Conservation (phyloP, 2,888 invertebrate genomes). For the Tholera decimalis region DNA sequence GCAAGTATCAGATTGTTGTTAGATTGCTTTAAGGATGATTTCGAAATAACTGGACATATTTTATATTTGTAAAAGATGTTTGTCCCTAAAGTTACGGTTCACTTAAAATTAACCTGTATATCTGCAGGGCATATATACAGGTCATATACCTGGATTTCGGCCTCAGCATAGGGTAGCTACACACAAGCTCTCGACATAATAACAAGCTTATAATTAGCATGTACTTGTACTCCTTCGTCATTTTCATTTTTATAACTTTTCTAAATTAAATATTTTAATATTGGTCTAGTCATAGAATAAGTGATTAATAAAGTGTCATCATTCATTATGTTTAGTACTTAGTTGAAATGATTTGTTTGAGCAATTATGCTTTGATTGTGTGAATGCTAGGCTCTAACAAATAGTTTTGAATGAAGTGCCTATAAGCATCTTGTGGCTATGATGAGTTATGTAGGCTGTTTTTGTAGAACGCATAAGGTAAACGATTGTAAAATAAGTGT, state of each 20-base stretch:
- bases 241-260: conserved; percentile 27
- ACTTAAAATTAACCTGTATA: background rate
- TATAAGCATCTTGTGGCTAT: conserved; percentile 27
- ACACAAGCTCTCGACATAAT: conserved; percentile 32
- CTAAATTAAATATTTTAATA: conserved; percentile 42
- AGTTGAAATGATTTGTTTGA: conserved; percentile 28
- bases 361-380: conserved; percentile 40
- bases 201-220: conserved; percentile 36
- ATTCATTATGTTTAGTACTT: conserved; percentile 38
- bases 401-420: conserved; percentile 33
- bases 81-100: no score
- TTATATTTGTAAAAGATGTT: background rate
- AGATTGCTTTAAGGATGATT: background rate
- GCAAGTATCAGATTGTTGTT: no score
- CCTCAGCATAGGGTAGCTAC: conserved; percentile 3
- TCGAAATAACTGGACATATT: background rate
- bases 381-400: conserved; percentile 34
- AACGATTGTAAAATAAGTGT: background rate
- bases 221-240: conserved; percentile 31
- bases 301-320: conserved; percentile 43
- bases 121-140: no score
- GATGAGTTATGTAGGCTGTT: conserved; percentile 23
- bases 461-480: conserved; percentile 7
- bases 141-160: background rate
- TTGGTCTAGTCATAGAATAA: conserved; percentile 67